A percentile compares a stretch with the other conserved stretches of the same genome.
Evolutionary conservation across 2,113 vertebrate genomes (phyloP).

Genomic region (Pomatorhinus ruficollis): DNA sequence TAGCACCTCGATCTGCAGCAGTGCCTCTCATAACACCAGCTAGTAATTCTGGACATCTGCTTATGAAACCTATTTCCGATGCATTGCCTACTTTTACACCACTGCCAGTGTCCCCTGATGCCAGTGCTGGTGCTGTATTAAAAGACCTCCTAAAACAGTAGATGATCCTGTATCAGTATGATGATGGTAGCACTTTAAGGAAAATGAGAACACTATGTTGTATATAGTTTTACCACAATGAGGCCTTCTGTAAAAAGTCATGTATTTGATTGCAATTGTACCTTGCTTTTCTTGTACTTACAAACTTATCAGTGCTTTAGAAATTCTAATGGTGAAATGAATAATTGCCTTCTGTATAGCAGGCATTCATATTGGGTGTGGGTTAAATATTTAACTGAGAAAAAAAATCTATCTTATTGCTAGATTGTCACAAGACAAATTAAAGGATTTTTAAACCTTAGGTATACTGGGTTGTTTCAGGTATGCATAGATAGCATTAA

Average conservation of each 20-base stretch:
- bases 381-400: conserved; percentile 30
- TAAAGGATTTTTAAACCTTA: background rate
- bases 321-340: background rate
- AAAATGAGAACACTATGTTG: conserved; percentile 60
- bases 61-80: conserved; percentile 94
- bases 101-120: conserved; percentile 88
- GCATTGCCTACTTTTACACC: conserved; percentile 92
- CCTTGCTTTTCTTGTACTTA: conserved; percentile 43
- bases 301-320: conserved; percentile 15
- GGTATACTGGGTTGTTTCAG: background rate
- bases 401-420: background rate
- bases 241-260: conserved; percentile 76
- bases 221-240: conserved; percentile 70
- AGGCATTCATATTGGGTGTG: background rate
- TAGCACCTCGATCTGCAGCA: conserved; percentile 93
- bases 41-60: conserved; percentile 82
- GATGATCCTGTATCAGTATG: background rate
- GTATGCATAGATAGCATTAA: background rate
- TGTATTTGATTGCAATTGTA: conserved; percentile 48
- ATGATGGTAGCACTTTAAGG: conserved; percentile 75
- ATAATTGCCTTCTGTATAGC: background rate
- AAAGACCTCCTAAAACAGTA: conserved; percentile 94
- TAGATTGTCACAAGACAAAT: background rate
- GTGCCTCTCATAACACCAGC: conserved; percentile 83
- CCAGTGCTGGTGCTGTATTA: conserved; percentile 87